Evolutionary conservation across 2,797 vertebrate species (phyloP).

Genomic region (Parauchenoglanis punctatus): DNA sequence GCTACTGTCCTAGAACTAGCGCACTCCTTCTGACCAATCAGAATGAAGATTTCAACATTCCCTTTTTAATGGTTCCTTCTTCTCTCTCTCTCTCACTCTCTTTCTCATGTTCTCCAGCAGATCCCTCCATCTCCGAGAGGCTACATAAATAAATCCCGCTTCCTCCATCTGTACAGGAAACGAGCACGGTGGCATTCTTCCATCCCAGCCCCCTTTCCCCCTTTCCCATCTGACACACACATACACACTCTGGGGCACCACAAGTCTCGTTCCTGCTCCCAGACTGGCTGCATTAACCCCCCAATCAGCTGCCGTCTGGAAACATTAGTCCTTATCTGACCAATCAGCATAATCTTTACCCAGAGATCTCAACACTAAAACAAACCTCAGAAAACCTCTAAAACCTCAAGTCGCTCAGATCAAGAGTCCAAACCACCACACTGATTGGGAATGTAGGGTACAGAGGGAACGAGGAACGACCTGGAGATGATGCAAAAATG

Average conservation of each 20-base stretch:
- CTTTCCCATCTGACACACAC: background rate
- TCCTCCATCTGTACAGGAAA: slow-evolving; percentile 52
- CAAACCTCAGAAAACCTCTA: background rate
- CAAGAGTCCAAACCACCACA: background rate
- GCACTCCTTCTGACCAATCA: background rate
- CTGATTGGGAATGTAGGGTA: background rate
- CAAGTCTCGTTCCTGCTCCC: background rate
- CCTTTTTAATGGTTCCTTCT: too few relatives aligned
- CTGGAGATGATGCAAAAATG: background rate
- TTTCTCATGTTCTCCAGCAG: background rate
- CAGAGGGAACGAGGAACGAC: background rate
- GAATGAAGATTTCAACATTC: background rate
- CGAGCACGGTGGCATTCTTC: slow-evolving; percentile 41
- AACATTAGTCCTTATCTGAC: slow-evolving; percentile 25
- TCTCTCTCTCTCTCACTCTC: background rate
- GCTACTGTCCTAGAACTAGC: background rate
- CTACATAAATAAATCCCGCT: slow-evolving; percentile 50
- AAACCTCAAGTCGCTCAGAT: background rate
- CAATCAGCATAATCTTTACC: slow-evolving; percentile 12
- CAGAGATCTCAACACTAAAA: background rate
- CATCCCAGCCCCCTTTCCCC: background rate
- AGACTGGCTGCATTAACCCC: slow-evolving; percentile 5
- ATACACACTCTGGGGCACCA: slow-evolving; percentile 1
- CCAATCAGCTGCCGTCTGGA: slow-evolving; percentile 5
- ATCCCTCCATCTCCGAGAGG: slow-evolving; percentile 20